Evolutionary conservation across 2,888 invertebrate species (phyloP).

Genomic region (Monopis laevigella): DNA sequence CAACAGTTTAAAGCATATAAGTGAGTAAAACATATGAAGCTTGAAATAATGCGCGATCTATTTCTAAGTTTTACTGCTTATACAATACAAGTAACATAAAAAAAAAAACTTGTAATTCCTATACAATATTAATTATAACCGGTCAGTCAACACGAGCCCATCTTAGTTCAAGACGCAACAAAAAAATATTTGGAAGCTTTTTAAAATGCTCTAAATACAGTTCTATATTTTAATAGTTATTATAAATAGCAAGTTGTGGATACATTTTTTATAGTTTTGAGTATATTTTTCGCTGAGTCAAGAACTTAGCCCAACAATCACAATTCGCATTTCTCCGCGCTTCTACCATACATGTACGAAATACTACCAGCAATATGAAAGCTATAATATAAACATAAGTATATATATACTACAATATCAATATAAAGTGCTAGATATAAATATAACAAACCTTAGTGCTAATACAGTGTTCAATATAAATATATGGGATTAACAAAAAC

Average conservation of each 20-base stretch:
- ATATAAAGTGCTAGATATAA: too few species aligned
- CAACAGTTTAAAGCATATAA: too few species aligned
- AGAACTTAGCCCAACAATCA: slow-evolving; percentile 31
- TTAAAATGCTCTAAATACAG: too few species aligned
- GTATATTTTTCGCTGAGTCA: slow-evolving; percentile 39
- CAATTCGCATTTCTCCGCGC: not conserved
- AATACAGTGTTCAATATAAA: too few species aligned
- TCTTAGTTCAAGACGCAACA: slow-evolving; percentile 45
- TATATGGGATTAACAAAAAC: too few species aligned
- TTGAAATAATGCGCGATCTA: slow-evolving; percentile 50
- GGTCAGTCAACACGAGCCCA: slow-evolving; percentile 52
- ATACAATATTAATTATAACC: slow-evolving; percentile 42
- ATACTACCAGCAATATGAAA: not conserved
- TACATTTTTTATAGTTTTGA: too few species aligned
- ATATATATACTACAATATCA: too few species aligned
- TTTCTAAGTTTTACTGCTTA: slow-evolving; percentile 24
- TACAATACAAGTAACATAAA: too few species aligned
- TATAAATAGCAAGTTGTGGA: too few species aligned
- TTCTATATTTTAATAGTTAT: too few species aligned
- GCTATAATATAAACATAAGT: not conserved
- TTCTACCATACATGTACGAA: not conserved
- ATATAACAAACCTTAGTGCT: too few species aligned
- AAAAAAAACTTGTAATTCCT: slow-evolving; percentile 51
- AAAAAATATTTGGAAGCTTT: slow-evolving; percentile 14
- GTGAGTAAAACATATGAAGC: too few species aligned